Evolutionary conservation across 1,140 invertebrate genomes (phyloP).

Genomic region (Goniozus legneri): DNA sequence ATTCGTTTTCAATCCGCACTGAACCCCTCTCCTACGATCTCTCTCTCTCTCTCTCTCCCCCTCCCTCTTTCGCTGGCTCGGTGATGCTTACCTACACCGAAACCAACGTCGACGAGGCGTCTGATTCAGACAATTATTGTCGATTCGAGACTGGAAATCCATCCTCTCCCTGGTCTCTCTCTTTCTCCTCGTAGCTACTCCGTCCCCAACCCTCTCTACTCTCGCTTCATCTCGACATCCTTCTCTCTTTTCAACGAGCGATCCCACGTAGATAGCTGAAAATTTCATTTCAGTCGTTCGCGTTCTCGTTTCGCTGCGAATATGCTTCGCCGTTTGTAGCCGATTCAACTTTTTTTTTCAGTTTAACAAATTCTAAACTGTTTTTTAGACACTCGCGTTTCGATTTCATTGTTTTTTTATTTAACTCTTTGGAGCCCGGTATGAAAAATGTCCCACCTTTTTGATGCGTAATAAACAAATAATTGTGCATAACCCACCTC

Average conservation of each 20-base stretch:
- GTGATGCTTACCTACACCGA: constrained; percentile 2
- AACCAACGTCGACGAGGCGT: constrained; percentile 12
- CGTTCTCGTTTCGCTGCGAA: constrained; percentile 10
- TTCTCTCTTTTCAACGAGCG: not conserved
- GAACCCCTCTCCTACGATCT: constrained; percentile 11
- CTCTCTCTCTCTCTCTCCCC: constrained; percentile 3
- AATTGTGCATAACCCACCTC: too few species aligned
- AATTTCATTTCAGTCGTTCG: constrained; percentile 9
- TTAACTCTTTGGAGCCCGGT: too few species aligned
- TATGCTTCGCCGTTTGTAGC: too few species aligned
- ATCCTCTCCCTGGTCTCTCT: constrained; percentile 23
- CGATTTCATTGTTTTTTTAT: too few species aligned
- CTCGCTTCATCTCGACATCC: not conserved
- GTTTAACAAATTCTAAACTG: too few species aligned
- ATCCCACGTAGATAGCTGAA: not conserved
- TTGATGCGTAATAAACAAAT: too few species aligned
- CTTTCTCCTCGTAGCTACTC: not conserved
- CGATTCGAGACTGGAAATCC: constrained; percentile 30
- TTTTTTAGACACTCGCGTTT: too few species aligned
- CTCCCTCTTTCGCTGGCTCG: not conserved
- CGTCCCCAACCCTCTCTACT: not conserved
- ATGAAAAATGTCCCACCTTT: too few species aligned
- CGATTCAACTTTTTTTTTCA: too few species aligned
- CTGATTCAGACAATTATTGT: constrained; percentile 36
- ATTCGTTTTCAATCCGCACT: constrained; percentile 31